Percentiles rank a stretch among this genome's conserved stretches.
Conservation (phyloP, 2,797 vertebrate species). For the Cichlasoma orientale region DNA sequence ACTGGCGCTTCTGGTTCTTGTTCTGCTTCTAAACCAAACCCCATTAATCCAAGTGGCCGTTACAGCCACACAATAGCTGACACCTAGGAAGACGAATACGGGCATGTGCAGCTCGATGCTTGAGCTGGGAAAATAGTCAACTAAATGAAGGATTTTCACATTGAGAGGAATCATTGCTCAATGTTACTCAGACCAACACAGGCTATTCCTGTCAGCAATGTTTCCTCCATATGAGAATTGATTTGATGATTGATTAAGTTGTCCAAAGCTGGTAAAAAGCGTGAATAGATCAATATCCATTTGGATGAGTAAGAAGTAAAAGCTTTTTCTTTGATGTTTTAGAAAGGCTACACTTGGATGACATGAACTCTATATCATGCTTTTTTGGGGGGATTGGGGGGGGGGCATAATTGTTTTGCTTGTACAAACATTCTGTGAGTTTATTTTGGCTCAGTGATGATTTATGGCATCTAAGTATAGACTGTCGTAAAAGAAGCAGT, state of each 20-base stretch:
- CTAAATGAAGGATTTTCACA: constrained; percentile 39
- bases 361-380: constrained; percentile 28
- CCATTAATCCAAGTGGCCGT: constrained; percentile 52
- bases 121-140: constrained; percentile 17
- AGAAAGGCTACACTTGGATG: constrained; percentile 20
- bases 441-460: background rate
- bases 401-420: background rate
- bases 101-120: constrained; percentile 35
- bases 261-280: constrained; percentile 65
- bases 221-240: constrained; percentile 63
- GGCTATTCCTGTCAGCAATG: constrained; percentile 47
- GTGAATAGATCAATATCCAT: constrained; percentile 68
- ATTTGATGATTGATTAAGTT: constrained; percentile 71
- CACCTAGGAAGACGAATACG: constrained; percentile 35
- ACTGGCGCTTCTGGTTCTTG: constrained; percentile 68
- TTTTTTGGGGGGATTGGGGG: background rate
- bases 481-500: background rate
- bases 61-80: constrained; percentile 46
- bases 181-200: constrained; percentile 6
- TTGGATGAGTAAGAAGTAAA: constrained; percentile 56
- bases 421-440: background rate
- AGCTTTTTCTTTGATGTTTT: constrained; percentile 44
- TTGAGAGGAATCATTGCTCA: constrained; percentile 16
- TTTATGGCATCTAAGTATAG: background rate
- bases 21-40: constrained; percentile 51